phyloP scores from a whole-genome alignment of 2,797 vertebrate species.

The Limosa lapponica region DNA sequence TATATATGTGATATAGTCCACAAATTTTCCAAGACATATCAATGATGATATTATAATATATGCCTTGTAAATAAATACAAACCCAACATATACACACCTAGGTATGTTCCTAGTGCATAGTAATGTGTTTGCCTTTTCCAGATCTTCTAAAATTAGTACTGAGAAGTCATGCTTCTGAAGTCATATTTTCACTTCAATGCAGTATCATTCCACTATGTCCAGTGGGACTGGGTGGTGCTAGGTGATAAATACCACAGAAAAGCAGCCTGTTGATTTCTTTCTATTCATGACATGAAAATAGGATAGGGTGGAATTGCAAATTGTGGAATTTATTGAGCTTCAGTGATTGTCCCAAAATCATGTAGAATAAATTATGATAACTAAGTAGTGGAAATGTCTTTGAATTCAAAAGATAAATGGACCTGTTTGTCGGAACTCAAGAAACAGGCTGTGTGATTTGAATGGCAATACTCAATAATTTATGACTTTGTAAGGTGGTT shows the following conservation, averaged over 20 bases:
- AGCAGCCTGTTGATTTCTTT: background rate
- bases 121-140: background rate
- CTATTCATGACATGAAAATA: background rate
- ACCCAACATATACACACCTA: background rate
- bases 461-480: background rate
- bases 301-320: rapidly evolving
- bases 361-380: background rate
- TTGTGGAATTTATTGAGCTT: background rate
- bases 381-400: background rate
- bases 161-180: background rate
- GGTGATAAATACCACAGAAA: background rate
- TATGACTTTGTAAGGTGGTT: background rate
- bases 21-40: background rate
- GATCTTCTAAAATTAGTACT: background rate
- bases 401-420: background rate
- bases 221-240: background rate
- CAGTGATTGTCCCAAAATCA: background rate
- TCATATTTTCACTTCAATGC: background rate
- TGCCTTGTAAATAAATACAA: background rate
- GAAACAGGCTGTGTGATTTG: background rate
- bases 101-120: background rate
- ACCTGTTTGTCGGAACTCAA: background rate
- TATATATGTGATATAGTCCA: background rate
- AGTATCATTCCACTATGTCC: background rate
- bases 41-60: background rate